Evolutionary conservation across 1,140 invertebrate genomes (phyloP).

Genomic region (Sarcophaga bullata): DNA sequence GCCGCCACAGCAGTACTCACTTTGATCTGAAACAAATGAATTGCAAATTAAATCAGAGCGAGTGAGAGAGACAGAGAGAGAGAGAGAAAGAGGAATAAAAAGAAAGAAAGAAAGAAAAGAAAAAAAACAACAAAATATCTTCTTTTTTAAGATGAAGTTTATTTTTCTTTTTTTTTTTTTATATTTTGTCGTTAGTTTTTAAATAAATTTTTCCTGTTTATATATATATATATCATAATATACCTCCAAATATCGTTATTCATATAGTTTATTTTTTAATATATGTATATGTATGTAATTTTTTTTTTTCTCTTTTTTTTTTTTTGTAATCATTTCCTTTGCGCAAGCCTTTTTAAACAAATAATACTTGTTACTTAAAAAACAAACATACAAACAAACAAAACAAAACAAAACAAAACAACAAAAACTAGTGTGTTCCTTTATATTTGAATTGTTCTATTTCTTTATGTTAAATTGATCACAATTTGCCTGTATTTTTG

Average conservation of each 20-base stretch:
- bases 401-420: too few species aligned
- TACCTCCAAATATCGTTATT: constrained; percentile 6
- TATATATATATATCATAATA: not conserved
- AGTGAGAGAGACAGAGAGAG: too few species aligned
- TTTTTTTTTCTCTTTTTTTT: not conserved
- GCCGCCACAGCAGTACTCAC: not conserved
- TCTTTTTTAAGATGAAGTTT: not conserved
- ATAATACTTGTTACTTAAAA: constrained; percentile 18
- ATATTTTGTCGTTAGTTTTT: not conserved
- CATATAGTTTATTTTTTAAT: not conserved
- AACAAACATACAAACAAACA: too few species aligned
- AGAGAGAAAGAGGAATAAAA: too few species aligned
- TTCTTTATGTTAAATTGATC: too few species aligned
- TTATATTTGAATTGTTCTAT: not conserved
- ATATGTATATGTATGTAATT: not conserved
- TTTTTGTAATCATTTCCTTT: not conserved
- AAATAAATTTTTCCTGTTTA: constrained; percentile 20
- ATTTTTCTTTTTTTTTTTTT: not conserved
- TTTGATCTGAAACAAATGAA: not conserved
- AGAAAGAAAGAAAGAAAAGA: not conserved
- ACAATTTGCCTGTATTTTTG: too few species aligned
- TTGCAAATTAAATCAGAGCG: too few species aligned
- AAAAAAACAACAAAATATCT: constrained; percentile 1
- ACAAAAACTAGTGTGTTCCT: constrained; percentile 15
- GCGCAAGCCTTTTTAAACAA: not conserved